Evolutionary conservation across 2,797 vertebrate genomes (phyloP), one percentile per base, ranked within the genome.

Genomic region (Nannoperca obscura): DNA sequence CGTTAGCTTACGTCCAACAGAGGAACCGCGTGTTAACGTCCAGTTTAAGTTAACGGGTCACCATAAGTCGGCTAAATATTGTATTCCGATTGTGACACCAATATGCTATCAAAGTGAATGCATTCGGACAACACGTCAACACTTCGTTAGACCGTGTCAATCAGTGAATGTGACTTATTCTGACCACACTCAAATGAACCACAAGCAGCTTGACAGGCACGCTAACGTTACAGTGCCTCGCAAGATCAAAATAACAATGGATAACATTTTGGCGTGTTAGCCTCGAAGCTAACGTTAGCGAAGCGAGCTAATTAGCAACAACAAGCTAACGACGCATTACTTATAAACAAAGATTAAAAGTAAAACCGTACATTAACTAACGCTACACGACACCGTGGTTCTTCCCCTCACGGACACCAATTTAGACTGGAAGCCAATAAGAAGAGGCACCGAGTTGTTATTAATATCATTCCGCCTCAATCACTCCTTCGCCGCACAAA

Each of bases 391-490:
- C 22, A 4, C 9, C 3, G 5, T 0, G 6, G 71, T 2, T 76
- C 75, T 76, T 67, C 53, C 52, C 62, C 78, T 78, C 62, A 6
- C 74, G 77, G 86, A 90, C 89, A 89, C 89, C 86, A 91, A 93
- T 90, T 93, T 92, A 90, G 84, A 94, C 91, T 94, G 94, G 91
- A 94, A 94, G 92, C 91, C 92, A 93, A 93, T 93, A 94, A 94
- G 95, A 93, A 91, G 94, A 90, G 94, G 91, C 92, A 94, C 92
- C 90, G 92, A 95, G 90, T 93, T 91, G 91, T 95, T 95, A 95
- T 95, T 95, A 95, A 96, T 96, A 96, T 96, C 96, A 96, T 96
- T 96, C 96, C 96, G 96, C 96, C 96, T 95, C 94, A 91, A 94
- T 95, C 94, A 91, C 92, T 95, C 92, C 94, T 91, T 94, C 89